phyloP scores from a whole-genome alignment of 2,113 vertebrate species.

The Cettia cetti region DNA sequence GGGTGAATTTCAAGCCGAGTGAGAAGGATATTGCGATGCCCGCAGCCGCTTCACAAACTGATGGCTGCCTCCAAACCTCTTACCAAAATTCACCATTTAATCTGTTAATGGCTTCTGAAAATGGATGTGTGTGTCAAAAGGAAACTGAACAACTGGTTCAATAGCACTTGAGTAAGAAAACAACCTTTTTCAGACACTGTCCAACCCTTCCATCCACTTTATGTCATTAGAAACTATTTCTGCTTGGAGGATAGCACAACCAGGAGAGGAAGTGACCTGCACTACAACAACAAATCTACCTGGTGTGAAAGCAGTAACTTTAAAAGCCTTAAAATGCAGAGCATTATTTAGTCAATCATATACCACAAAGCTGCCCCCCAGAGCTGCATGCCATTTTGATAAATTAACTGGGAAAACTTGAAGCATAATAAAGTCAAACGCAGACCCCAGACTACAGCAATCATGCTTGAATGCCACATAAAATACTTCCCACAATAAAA shows the following conservation, averaged over 20 bases:
- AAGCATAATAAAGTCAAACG: constrained; percentile 53
- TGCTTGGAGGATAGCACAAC: not conserved
- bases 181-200: not conserved
- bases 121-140: not conserved
- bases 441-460: constrained; percentile 10
- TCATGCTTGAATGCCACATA: constrained; percentile 39
- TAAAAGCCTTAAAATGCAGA: constrained; percentile 35
- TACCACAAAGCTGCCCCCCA: constrained; percentile 50
- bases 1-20: not conserved
- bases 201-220: not conserved
- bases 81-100: not conserved
- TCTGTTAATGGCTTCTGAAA: not conserved
- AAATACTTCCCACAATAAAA: constrained; percentile 61
- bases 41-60: not conserved
- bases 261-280: constrained; percentile 11
- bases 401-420: constrained; percentile 67
- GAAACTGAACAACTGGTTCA: not conserved
- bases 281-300: constrained; percentile 25
- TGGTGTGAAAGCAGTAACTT: constrained; percentile 59
- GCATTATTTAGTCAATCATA: constrained; percentile 75
- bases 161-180: not conserved
- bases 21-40: not conserved
- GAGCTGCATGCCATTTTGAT: constrained; percentile 64
- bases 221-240: not conserved
- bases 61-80: not conserved